A percentile compares a stretch with the other conserved stretches of the same genome.
These are phyloP conservation scores for Fistularia tabacaria DNA, from an alignment of 2,797 vertebrate genomes.

Conservation along the genomic window DNA sequence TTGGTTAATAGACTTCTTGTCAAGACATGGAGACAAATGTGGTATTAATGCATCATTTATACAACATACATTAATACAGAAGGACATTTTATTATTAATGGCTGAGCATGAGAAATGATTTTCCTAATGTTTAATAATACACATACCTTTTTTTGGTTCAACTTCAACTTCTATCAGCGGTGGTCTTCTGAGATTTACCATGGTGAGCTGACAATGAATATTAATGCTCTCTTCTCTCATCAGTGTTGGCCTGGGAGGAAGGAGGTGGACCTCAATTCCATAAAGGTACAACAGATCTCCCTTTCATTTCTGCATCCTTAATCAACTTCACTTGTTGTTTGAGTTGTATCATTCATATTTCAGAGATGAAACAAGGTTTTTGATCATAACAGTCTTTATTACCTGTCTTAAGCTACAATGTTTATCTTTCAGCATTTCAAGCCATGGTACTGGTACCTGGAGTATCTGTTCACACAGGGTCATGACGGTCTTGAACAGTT, in stretches of 20 bases:
- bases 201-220: slow-evolving; percentile 50
- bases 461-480: slow-evolving; percentile 84
- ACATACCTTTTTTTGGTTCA: slow-evolving; percentile 54
- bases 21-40: slow-evolving; percentile 54
- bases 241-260: slow-evolving; percentile 77
- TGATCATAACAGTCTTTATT: slow-evolving; percentile 13
- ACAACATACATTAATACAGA: slow-evolving; percentile 68
- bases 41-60: slow-evolving; percentile 66
- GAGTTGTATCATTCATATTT: slow-evolving; percentile 21
- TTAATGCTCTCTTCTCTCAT: slow-evolving; percentile 59
- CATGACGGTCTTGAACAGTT: slow-evolving; percentile 84
- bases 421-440: slow-evolving; percentile 67
- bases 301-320: slow-evolving; percentile 30
- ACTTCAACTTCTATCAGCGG: slow-evolving; percentile 32
- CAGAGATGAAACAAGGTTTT: slow-evolving; percentile 12
- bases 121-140: slow-evolving; percentile 72
- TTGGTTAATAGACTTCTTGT: slow-evolving; percentile 49
- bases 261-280: slow-evolving; percentile 73
- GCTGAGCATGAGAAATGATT: slow-evolving; percentile 42
- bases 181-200: slow-evolving; percentile 44
- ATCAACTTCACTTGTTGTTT: slow-evolving; percentile 24
- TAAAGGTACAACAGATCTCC: slow-evolving; percentile 80
- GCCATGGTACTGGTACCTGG: slow-evolving; percentile 86
- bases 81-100: slow-evolving; percentile 71
- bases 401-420: slow-evolving; percentile 10